Evolutionary conservation across 2,113 vertebrate species (phyloP).

Genomic region (Bufo bufo): DNA sequence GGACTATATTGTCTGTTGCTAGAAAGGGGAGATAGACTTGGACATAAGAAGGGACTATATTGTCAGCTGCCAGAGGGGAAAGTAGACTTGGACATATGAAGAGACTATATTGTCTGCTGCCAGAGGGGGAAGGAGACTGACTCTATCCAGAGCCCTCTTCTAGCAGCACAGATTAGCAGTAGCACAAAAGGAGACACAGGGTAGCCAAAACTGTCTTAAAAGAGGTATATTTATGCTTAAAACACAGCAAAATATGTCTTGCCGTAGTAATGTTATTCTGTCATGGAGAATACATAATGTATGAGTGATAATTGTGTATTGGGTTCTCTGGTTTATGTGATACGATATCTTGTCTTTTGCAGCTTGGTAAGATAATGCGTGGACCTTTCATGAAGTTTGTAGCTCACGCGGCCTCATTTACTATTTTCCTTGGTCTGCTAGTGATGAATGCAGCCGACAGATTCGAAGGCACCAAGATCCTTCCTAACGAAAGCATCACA

Average conservation of each 20-base stretch:
- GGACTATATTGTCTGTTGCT: too few species aligned
- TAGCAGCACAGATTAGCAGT: too few species aligned
- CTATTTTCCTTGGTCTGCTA: constrained; percentile 90
- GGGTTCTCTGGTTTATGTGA: constrained; percentile 47
- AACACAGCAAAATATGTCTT: neutral
- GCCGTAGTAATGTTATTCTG: neutral
- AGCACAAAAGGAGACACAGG: too few species aligned
- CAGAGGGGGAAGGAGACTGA: too few species aligned
- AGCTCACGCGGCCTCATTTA: constrained; percentile 92
- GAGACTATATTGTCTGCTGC: too few species aligned
- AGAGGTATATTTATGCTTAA: too few species aligned
- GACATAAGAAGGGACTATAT: too few species aligned
- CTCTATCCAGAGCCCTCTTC: too few species aligned
- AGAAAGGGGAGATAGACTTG: too few species aligned
- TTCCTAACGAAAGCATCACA: constrained; percentile 88
- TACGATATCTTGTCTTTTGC: constrained; percentile 62
- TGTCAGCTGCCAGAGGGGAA: too few species aligned
- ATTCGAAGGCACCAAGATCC: constrained; percentile 88
- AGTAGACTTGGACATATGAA: too few species aligned
- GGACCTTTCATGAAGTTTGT: constrained; percentile 97
- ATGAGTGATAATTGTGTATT: neutral
- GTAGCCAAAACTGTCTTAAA: too few species aligned
- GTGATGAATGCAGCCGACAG: constrained; percentile 94
- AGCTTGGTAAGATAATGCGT: constrained; percentile 90
- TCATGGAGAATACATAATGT: neutral